phyloP scores from a whole-genome alignment of 1,140 invertebrate species.

The Drosophila willistoni region DNA sequence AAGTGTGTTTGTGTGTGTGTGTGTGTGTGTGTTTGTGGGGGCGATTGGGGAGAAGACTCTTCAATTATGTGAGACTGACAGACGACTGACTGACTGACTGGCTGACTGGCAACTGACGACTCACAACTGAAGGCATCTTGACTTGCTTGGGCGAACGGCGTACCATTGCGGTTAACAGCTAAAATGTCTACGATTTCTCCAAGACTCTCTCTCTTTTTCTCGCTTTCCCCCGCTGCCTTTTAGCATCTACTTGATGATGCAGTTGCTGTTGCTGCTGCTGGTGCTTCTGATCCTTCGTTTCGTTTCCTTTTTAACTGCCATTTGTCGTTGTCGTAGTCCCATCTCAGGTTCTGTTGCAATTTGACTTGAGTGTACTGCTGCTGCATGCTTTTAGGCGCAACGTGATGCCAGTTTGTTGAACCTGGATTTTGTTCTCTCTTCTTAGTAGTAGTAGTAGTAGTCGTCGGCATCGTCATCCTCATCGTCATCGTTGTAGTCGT shows the following conservation, averaged over 20 bases:
- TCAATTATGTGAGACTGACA: constrained; percentile 54
- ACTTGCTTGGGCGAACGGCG: neutral
- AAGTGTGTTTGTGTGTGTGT: neutral
- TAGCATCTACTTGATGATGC: constrained; percentile 5
- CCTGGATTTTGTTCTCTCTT: constrained; percentile 39
- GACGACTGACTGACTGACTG: constrained; percentile 28
- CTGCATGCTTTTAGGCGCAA: constrained; percentile 78
- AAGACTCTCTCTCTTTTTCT: neutral
- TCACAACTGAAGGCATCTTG: constrained; percentile 9
- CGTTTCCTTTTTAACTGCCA: constrained; percentile 58
- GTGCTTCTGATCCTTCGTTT: constrained; percentile 9
- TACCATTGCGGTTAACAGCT: constrained; percentile 25
- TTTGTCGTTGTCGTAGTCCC: constrained; percentile 69
- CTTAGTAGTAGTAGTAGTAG: constrained; percentile 13
- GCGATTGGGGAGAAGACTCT: constrained; percentile 27
- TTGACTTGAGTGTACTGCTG: constrained; percentile 63
- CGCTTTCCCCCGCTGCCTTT: neutral
- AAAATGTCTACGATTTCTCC: constrained; percentile 27
- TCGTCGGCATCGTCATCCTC: too few relatives aligned
- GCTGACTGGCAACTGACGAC: constrained; percentile 16
- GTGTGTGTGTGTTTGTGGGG: too few relatives aligned
- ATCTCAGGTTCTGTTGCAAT: constrained; percentile 53
- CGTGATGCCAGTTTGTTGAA: constrained; percentile 77
- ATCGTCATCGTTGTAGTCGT: constrained; percentile 16
- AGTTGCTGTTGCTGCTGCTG: neutral